Conservation (phyloP, 2,888 invertebrate species). For the Cyclophora punctaria region DNA sequence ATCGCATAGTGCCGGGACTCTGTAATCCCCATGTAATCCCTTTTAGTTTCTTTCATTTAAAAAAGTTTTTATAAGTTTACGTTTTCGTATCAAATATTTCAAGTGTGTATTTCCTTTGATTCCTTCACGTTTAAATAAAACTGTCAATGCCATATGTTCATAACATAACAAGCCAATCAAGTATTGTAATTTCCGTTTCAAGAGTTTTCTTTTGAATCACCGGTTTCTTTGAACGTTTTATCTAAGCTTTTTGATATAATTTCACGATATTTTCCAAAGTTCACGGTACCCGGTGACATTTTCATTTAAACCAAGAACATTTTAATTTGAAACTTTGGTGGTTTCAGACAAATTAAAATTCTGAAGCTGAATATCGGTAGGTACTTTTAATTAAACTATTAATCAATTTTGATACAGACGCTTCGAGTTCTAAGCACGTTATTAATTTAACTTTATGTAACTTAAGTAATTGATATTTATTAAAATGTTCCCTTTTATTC, state of each 20-base stretch:
- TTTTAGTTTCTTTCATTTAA: too few relatives aligned
- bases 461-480: too few relatives aligned
- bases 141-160: too few relatives aligned
- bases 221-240: background rate
- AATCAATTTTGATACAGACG: slow-evolving; percentile 8
- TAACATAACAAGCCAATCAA: too few relatives aligned
- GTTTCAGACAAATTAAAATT: slow-evolving; percentile 10
- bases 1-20: too few relatives aligned
- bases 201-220: background rate
- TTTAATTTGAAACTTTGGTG: slow-evolving; percentile 11
- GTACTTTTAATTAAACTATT: slow-evolving; percentile 16
- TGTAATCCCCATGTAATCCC: too few relatives aligned
- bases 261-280: slow-evolving; percentile 3
- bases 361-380: slow-evolving; percentile 6
- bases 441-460: background rate
- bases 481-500: too few relatives aligned
- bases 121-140: too few relatives aligned
- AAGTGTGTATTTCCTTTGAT: too few relatives aligned
- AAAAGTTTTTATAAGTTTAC: too few relatives aligned
- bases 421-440: slow-evolving; percentile 7
- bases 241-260: too few relatives aligned
- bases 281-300: slow-evolving; percentile 5
- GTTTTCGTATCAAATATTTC: too few relatives aligned
- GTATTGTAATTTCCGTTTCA: background rate
- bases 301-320: slow-evolving; percentile 1